A percentile compares a stretch with the other conserved stretches of the same genome.
Evolutionary conservation across 2,888 invertebrate species (phyloP).

Genomic region (Melanchra persicariae): DNA sequence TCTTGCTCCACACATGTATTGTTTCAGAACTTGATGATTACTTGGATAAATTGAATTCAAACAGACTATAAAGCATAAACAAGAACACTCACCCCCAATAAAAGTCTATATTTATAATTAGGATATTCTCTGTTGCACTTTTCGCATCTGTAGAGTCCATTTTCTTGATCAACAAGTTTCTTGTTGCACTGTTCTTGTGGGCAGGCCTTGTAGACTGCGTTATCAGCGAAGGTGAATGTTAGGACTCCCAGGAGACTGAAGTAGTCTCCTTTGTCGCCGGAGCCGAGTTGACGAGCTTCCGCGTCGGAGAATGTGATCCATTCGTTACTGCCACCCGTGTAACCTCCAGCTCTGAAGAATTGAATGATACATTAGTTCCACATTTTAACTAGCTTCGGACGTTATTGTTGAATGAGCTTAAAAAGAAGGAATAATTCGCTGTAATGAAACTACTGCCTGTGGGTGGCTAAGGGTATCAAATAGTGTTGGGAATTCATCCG

Average conservation of each 20-base stretch:
- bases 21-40: too few relatives aligned
- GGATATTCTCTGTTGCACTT: slow-evolving; percentile 97
- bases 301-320: slow-evolving; percentile 95
- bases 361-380: background rate
- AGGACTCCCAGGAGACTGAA: slow-evolving; percentile 95
- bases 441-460: too few relatives aligned
- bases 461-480: too few relatives aligned
- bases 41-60: too few relatives aligned
- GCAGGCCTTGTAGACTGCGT: slow-evolving; percentile 97
- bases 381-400: background rate
- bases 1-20: too few relatives aligned
- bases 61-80: background rate
- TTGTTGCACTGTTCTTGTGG: slow-evolving; percentile 97
- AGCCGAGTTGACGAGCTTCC: slow-evolving; percentile 92
- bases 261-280: slow-evolving; percentile 95
- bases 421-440: too few relatives aligned
- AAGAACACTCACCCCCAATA: slow-evolving; percentile 92
- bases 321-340: slow-evolving; percentile 89
- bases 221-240: slow-evolving; percentile 94
- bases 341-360: slow-evolving; percentile 81
- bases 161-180: slow-evolving; percentile 97
- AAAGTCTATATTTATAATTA: slow-evolving; percentile 96
- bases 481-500: too few relatives aligned
- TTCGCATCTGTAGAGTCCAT: slow-evolving; percentile 97
- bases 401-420: background rate